Evolutionary conservation across 2,113 vertebrate species (phyloP).

Genomic region (Calyptommatus sinebrachiatus): DNA sequence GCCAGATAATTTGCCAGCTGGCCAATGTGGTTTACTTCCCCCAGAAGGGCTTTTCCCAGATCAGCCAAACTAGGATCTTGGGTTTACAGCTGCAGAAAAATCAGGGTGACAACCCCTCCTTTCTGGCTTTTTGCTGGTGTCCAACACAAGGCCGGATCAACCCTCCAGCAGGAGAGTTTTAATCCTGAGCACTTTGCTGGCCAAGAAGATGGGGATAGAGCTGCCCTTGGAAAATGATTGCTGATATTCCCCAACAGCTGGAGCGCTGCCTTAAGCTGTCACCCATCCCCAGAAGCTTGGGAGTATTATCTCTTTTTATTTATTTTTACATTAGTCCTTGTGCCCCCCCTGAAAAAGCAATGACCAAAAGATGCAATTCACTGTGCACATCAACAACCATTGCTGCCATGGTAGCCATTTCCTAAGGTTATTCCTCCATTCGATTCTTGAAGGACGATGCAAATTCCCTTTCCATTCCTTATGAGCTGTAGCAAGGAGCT

Average conservation of each 20-base stretch:
- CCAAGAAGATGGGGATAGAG: conserved; percentile 54
- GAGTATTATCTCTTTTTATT: conserved; percentile 39
- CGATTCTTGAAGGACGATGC: not conserved
- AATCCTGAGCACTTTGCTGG: conserved; percentile 49
- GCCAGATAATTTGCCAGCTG: conserved; percentile 34
- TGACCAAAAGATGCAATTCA: not conserved
- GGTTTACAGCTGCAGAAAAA: conserved; percentile 32
- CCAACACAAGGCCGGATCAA: conserved; percentile 13
- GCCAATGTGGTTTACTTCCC: conserved; percentile 18
- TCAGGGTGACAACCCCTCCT: accelerated
- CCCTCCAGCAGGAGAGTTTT: conserved; percentile 49
- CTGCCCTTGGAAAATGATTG: conserved; percentile 48
- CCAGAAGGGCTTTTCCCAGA: conserved; percentile 42
- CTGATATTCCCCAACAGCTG: conserved; percentile 47
- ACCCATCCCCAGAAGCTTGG: conserved; percentile 4
- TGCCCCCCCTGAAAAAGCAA: not conserved
- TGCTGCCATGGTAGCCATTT: not conserved
- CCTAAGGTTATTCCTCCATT: not conserved
- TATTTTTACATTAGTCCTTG: conserved; percentile 6
- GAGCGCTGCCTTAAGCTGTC: conserved; percentile 23
- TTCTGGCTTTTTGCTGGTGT: not conserved
- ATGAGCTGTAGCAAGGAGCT: too few species aligned
- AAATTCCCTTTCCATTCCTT: not conserved
- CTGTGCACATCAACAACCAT: not conserved
- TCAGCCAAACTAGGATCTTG: conserved; percentile 35